Evolutionary conservation across 2,113 vertebrate species (phyloP).

Genomic region (Galeopterus variegatus): DNA sequence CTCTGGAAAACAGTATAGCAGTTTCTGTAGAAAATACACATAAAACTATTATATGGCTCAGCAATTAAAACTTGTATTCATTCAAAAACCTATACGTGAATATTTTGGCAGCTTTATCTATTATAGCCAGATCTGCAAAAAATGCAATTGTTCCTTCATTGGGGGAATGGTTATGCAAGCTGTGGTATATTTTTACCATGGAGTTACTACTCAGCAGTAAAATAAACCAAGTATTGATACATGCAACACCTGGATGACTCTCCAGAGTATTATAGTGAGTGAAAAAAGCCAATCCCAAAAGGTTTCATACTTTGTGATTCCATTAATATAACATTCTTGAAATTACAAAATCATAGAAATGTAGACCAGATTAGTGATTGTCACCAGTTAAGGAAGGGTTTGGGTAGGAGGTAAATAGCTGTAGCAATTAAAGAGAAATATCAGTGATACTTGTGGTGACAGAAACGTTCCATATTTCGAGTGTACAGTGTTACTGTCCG

Average conservation of each 20-base stretch:
- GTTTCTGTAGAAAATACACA: conserved; percentile 3
- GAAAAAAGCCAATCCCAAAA: neutral
- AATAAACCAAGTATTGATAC: neutral
- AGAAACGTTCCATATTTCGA: neutral
- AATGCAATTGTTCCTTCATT: neutral
- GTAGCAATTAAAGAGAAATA: neutral
- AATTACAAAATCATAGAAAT: neutral
- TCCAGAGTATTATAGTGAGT: neutral
- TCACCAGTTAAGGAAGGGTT: neutral
- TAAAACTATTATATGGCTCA: neutral
- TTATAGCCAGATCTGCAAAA: neutral
- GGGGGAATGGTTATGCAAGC: neutral
- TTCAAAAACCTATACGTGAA: neutral
- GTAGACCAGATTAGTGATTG: neutral
- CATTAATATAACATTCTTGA: neutral
- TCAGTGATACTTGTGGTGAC: neutral
- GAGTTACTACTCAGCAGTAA: neutral
- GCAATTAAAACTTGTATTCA: neutral
- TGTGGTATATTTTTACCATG: neutral
- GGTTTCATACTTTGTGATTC: neutral
- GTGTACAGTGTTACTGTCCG: neutral
- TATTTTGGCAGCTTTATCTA: neutral
- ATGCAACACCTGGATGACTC: neutral
- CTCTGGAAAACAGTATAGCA: neutral
- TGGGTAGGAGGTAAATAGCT: neutral